Evolutionary conservation across 2,888 invertebrate genomes (phyloP), one percentile per base, ranked within the genome.

Genomic region (Mesodorylaimus sp.): DNA sequence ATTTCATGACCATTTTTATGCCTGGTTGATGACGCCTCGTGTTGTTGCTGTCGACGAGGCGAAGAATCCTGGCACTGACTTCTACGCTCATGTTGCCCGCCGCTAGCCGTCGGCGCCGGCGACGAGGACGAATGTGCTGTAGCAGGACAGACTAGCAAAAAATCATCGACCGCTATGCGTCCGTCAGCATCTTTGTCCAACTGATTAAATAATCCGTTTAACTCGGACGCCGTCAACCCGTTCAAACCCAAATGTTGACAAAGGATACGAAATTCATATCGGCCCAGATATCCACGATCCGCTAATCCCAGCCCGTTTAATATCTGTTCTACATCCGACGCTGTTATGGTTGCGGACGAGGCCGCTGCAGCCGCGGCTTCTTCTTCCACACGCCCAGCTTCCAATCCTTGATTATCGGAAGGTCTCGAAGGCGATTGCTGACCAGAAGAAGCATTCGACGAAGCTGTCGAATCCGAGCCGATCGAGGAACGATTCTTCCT

Each of bases 211-310:
- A 48, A 19, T 19, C 7, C 7, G 5, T 19, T 3, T 19, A 48
- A 19, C n/a, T 48, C 27, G 21, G 21, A 28, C 36, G 45, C 3
- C 16, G 16, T 45, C 5, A 27, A 10, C 10, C 36, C 29, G 45
- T 23, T 32, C 45, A 45, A 23, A n/a, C 45, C 45, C 36, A 32
- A 29, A 32, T 45, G 45, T 23, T 45, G 45, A 23, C 45, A 45
- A n/a, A 45, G 32, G 3, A 45, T 29, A 3, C 45, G 45, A 5
- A 28, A 45, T 3, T 45, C 45, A 32, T 45, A 45, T n/a, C 13
- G 44, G 7, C 7, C 44, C 44, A 43, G 19, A 26, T 26, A 43
- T 16, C 44, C 44, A 3, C 19, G 24, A 10, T 43, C 44, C 26
- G 44, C 44, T 27, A 43, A 26, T 16, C 44, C 44, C 10, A 43